phyloP scores from a whole-genome alignment of 2,797 vertebrate genomes.

The Mus minutoides region DNA sequence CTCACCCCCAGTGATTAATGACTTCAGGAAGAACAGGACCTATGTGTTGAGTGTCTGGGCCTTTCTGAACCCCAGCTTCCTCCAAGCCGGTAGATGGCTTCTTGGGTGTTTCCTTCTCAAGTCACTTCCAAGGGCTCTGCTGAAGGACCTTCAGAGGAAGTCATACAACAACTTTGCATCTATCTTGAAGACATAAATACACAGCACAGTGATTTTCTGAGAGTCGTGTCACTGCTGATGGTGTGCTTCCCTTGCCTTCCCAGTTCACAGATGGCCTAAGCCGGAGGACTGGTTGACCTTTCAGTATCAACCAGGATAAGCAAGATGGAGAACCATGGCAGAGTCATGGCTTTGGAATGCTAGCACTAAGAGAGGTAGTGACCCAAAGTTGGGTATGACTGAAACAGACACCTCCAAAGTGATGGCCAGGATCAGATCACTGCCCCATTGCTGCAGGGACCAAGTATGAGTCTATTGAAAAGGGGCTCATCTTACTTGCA shows the following conservation, averaged over 20 bases:
- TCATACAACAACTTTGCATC: background rate
- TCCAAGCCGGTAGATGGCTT: background rate
- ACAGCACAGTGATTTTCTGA: background rate
- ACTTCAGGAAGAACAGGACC: background rate
- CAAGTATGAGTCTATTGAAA: background rate
- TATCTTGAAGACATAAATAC: background rate
- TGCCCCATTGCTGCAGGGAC: background rate
- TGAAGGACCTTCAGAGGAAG: background rate
- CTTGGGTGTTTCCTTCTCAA: slow-evolving; percentile 1
- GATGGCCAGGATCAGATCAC: background rate
- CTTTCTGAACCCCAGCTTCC: slow-evolving; percentile 14
- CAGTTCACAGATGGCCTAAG: background rate
- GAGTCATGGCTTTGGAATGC: background rate
- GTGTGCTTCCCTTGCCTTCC: background rate
- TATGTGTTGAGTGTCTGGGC: background rate
- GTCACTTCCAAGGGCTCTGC: background rate
- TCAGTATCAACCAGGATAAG: background rate
- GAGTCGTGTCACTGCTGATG: background rate
- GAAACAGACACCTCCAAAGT: background rate
- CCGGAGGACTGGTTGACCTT: background rate
- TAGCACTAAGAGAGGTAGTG: background rate
- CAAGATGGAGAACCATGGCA: background rate
- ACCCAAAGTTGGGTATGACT: background rate
- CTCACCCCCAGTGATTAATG: background rate
- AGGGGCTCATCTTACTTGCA: background rate